Conservation (phyloP, 2,888 invertebrate species). For the Sturmia bella region DNA sequence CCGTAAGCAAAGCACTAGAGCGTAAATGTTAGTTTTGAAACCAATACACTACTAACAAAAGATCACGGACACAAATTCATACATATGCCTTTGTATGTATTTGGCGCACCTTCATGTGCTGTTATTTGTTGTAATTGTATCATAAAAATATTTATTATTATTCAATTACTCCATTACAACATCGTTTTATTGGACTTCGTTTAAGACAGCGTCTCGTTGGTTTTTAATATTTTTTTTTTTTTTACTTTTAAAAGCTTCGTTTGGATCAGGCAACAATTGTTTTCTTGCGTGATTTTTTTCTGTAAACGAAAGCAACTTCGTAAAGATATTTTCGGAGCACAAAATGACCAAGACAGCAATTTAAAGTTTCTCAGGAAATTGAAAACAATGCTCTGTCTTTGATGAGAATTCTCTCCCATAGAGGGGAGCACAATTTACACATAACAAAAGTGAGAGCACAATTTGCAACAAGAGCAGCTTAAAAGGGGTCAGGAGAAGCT, state of each 20-base stretch:
- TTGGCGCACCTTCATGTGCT: slow-evolving; percentile 62
- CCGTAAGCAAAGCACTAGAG: slow-evolving; percentile 44
- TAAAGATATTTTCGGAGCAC: background rate
- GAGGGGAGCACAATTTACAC: background rate
- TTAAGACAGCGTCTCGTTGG: slow-evolving; percentile 33
- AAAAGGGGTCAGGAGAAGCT: background rate
- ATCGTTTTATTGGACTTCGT: slow-evolving; percentile 48
- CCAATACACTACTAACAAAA: slow-evolving; percentile 19
- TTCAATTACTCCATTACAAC: slow-evolving; percentile 41
- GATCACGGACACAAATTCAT: slow-evolving; percentile 3
- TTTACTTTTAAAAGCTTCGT: slow-evolving; percentile 4
- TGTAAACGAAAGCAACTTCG: slow-evolving; percentile 33
- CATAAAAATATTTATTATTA: slow-evolving; percentile 51
- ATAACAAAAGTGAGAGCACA: background rate
- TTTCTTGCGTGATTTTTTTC: background rate
- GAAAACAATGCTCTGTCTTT: background rate
- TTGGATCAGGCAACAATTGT: background rate
- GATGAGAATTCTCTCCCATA: background rate
- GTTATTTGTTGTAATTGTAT: slow-evolving; percentile 52
- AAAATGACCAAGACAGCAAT: background rate
- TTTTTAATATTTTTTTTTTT: too few species aligned
- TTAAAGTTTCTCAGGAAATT: background rate
- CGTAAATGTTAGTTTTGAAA: slow-evolving; percentile 45
- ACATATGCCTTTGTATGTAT: background rate
- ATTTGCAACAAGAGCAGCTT: background rate